phyloP scores from a whole-genome alignment of 2,113 vertebrate species.

The Prunella fulvescens region DNA sequence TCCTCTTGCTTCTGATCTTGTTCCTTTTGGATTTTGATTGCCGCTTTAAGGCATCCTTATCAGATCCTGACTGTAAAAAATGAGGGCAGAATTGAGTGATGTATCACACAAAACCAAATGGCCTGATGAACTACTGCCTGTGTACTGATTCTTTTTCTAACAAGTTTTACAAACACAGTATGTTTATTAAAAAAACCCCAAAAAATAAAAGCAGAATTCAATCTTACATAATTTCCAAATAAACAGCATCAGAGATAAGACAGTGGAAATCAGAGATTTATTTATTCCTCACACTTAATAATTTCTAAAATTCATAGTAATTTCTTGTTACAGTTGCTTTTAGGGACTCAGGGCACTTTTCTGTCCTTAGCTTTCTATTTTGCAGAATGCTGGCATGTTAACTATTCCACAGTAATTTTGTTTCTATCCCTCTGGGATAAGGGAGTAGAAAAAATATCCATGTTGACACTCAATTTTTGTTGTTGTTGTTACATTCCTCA shows the following conservation, averaged over 20 bases:
- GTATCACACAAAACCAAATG: not conserved
- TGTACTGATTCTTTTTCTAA: not conserved
- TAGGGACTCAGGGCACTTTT: not conserved
- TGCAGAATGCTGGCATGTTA: not conserved
- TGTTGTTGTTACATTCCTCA: not conserved
- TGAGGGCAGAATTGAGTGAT: not conserved
- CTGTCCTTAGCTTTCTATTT: not conserved
- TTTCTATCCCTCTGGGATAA: not conserved
- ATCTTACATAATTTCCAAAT: not conserved
- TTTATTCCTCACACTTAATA: not conserved
- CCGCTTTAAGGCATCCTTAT: not conserved
- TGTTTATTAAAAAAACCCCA: not conserved
- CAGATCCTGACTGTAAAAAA: not conserved
- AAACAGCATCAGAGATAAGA: not conserved
- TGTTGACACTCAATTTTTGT: not conserved
- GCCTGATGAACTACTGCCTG: not conserved
- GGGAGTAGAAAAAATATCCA: not conserved
- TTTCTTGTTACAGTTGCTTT: not conserved
- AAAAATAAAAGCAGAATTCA: not conserved
- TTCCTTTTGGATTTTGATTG: not conserved
- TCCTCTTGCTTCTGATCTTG: not conserved
- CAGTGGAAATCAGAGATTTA: rapidly evolving
- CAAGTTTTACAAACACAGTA: not conserved
- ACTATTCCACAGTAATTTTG: not conserved
- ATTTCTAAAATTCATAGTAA: not conserved